These are phyloP conservation scores for Scaptomyza tumidula DNA, from an alignment of 2,888 invertebrate genomes.

Conservation along the genomic window DNA sequence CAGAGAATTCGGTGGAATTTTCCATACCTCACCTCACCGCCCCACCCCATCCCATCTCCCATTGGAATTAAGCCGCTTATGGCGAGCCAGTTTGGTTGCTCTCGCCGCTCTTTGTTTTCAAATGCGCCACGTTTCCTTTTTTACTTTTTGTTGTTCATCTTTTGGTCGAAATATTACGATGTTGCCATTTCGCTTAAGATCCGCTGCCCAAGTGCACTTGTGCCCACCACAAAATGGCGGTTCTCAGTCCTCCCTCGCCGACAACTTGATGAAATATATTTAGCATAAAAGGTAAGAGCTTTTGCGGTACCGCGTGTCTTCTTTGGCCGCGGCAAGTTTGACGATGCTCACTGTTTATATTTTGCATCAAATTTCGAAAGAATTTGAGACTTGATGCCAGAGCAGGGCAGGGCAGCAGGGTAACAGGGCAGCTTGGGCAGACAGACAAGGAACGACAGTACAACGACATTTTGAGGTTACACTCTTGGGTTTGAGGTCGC, in stretches of 20 bases:
- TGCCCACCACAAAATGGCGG: slow-evolving; percentile 75
- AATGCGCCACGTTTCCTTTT: slow-evolving; percentile 54
- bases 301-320: slow-evolving; percentile 2
- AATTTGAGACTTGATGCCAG: slow-evolving; percentile 22
- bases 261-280: slow-evolving; percentile 51
- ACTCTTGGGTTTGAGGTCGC: slow-evolving; percentile 53
- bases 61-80: slow-evolving; percentile 72
- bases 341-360: slow-evolving; percentile 59
- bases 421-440: neutral
- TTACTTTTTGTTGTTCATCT: slow-evolving; percentile 39
- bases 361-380: slow-evolving; percentile 64
- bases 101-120: slow-evolving; percentile 41
- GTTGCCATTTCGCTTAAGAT: slow-evolving; percentile 76
- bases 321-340: slow-evolving; percentile 36
- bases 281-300: slow-evolving; percentile 75
- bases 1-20: slow-evolving; percentile 31
- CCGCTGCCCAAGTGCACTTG: slow-evolving; percentile 80
- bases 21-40: neutral
- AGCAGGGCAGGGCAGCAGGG: slow-evolving; percentile 10
- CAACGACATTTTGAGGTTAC: slow-evolving; percentile 63
- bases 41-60: neutral
- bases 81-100: slow-evolving; percentile 46
- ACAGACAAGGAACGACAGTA: slow-evolving; percentile 12
- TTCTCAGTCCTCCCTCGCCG: slow-evolving; percentile 10
- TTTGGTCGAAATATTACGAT: slow-evolving; percentile 56